Conservation (phyloP, 2,113 vertebrate species). For the Corythornis madagascariensis region DNA sequence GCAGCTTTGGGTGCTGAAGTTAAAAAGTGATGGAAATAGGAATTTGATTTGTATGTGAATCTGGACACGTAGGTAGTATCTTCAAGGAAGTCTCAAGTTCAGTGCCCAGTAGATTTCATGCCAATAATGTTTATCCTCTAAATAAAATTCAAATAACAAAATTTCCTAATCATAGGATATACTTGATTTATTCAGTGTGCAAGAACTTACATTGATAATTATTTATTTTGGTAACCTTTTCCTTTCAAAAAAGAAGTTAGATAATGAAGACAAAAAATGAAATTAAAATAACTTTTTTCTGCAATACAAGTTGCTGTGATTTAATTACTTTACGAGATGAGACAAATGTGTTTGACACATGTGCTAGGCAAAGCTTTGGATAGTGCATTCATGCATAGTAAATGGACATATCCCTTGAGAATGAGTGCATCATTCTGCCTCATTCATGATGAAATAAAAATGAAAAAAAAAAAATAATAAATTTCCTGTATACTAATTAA, state of each 20-base stretch:
- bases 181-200: neutral
- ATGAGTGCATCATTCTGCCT: neutral
- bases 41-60: neutral
- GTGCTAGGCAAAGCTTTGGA: slow-evolving; percentile 20
- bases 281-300: neutral
- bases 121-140: neutral
- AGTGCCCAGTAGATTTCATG: neutral
- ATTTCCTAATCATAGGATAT: neutral
- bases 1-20: neutral
- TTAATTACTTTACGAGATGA: slow-evolving; percentile 6
- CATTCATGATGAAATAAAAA: neutral
- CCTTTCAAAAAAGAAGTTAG: neutral
- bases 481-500: slow-evolving; percentile 1
- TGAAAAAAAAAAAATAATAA: neutral
- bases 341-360: neutral
- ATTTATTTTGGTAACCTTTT: neutral
- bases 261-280: neutral
- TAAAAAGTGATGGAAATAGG: neutral
- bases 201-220: neutral
- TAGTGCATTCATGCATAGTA: neutral
- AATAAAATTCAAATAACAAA: neutral
- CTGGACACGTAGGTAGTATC: neutral
- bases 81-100: neutral
- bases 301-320: neutral
- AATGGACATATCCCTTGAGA: slow-evolving; percentile 19